Evolutionary conservation across 2,888 invertebrate genomes (phyloP).

Genomic region (Bibio marci): DNA sequence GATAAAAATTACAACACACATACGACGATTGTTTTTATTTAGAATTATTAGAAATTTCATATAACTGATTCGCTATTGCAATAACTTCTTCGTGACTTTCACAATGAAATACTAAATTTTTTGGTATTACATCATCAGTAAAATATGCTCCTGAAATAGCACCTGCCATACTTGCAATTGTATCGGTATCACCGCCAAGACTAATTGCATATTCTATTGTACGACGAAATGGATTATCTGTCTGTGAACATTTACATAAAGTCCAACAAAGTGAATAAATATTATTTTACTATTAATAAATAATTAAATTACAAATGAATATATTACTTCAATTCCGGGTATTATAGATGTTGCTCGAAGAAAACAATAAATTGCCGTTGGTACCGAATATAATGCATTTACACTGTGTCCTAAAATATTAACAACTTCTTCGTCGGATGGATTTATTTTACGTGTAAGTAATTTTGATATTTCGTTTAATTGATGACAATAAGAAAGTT

Average conservation of each 20-base stretch:
- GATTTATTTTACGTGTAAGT: conserved; percentile 26
- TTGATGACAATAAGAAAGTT: conserved; percentile 36
- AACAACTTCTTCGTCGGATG: conserved; percentile 33
- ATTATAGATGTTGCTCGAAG: conserved; percentile 34
- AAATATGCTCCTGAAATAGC: conserved; percentile 50
- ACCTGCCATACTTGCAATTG: conserved; percentile 58
- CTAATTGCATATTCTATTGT: conserved; percentile 51
- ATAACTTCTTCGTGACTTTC: conserved; percentile 37
- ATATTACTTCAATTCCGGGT: conserved; percentile 29
- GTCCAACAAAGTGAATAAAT: too few relatives aligned
- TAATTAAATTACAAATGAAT: conserved; percentile 1
- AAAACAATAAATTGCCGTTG: conserved; percentile 55
- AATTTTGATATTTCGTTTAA: conserved; percentile 34
- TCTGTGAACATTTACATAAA: conserved; percentile 24
- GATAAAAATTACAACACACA: too few relatives aligned
- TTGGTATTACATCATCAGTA: conserved; percentile 36
- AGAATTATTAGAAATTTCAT: too few relatives aligned
- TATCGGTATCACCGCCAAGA: conserved; percentile 62
- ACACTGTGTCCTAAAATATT: conserved; percentile 39
- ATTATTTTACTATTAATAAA: conserved; percentile 5
- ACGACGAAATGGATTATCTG: conserved; percentile 38
- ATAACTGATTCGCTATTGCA: conserved; percentile 34
- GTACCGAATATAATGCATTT: conserved; percentile 48
- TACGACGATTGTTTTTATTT: too few relatives aligned
- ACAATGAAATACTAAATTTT: conserved; percentile 36